Conservation (phyloP, 2,888 invertebrate genomes). For the Ophion costatus region DNA sequence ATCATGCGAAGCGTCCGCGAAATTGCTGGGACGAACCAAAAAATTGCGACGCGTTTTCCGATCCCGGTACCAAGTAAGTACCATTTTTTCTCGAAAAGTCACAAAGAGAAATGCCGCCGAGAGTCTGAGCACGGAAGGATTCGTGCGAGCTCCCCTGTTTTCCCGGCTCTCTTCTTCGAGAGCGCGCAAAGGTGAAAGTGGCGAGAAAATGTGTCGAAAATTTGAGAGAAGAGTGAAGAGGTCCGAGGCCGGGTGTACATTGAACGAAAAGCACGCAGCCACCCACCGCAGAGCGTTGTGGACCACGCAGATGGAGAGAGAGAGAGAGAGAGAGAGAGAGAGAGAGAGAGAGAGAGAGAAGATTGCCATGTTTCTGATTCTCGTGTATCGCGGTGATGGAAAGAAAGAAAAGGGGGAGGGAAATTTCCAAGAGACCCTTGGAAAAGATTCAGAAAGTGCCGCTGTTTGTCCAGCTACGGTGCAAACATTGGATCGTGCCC, state of each 20-base stretch:
- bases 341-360: conserved; percentile 42
- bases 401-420: conserved; percentile 10
- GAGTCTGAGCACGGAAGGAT: not conserved
- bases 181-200: conserved; percentile 48
- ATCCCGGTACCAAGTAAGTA: not conserved
- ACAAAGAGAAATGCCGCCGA: conserved; percentile 9
- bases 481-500: conserved; percentile 79
- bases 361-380: conserved; percentile 40
- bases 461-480: conserved; percentile 78
- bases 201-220: conserved; percentile 49
- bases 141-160: conserved; percentile 14
- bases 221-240: conserved; percentile 29
- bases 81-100: not conserved
- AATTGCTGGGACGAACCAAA: no score
- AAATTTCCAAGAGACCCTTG: conserved; percentile 62
- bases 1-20: no score
- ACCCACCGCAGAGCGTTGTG: conserved; percentile 28
- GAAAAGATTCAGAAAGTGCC: conserved; percentile 75
- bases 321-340: conserved; percentile 33
- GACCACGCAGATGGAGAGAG: conserved; percentile 20
- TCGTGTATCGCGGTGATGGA: conserved; percentile 47
- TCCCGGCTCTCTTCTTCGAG: conserved; percentile 40
- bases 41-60: no score
- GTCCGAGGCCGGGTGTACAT: conserved; percentile 28
- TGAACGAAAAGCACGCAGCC: conserved; percentile 51